Base-by-base conservation (phyloP, 2,888 invertebrate species). In the Hirtodrosophila cameraria region DNA sequence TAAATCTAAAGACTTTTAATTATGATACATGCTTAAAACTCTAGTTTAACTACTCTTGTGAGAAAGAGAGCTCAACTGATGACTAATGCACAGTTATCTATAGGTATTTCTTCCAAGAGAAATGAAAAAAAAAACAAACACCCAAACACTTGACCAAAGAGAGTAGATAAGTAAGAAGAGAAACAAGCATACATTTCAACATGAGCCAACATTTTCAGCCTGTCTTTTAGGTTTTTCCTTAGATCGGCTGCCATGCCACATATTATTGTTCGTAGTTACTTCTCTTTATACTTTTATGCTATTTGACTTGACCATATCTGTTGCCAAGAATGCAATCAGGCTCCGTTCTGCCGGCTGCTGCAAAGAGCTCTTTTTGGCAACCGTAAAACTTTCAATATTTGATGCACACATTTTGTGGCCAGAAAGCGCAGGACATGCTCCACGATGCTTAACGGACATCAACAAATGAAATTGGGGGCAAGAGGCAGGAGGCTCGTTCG, bases 251-350 rank as follows among this genome's bases (percentile, higher is more conserved):
- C 74, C 79, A 79, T 83, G 69, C n/a, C n/a, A n/a, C n/a, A n/a
- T n/a, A n/a, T n/a, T n/a, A n/a, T n/a, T n/a, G n/a, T n/a, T n/a
- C n/a, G n/a, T n/a, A n/a, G n/a, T n/a, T n/a, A n/a, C n/a, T n/a
- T n/a, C n/a, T n/a, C n/a, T n/a, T n/a, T n/a, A n/a, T n/a, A n/a
- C n/a, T n/a, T n/a, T n/a, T n/a, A n/a, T n/a, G n/a, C n/a, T n/a
- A n/a, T n/a, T n/a, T n/a, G n/a, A n/a, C 35, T 35, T 42, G 28
- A 18, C 46, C 15, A 9, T 8, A 31, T 16, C 18, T 33, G 65
- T 54, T 83, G 79, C 74, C 79, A 79, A 79, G 69, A 76, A 83
- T 65, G 67, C 77, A 79, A 79, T 79, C 81, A 70, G 64, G 43
- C 30, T 48, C 36, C 27, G 4, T 41, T 36, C 27, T 53, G 49